phyloP scores from a whole-genome alignment of 2,797 vertebrate genomes.

The Lepidocolaptes lacrymiger region DNA sequence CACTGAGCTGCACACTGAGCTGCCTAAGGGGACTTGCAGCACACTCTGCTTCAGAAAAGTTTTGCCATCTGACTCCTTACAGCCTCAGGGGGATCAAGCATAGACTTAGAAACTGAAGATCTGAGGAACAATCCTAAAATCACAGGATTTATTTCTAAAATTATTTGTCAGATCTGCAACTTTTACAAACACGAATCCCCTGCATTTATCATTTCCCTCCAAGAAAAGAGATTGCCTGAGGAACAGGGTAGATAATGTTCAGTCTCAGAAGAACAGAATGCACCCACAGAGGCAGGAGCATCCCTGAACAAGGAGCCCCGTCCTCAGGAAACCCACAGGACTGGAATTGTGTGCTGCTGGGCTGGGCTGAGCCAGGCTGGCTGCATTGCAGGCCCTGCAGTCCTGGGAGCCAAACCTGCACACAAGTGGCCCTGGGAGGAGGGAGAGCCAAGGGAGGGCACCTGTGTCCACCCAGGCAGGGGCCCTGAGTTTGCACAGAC shows the following conservation, averaged over 20 bases:
- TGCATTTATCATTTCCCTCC: neutral
- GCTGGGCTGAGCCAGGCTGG: too few relatives aligned
- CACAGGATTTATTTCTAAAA: neutral
- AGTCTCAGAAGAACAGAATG: neutral
- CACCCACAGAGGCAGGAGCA: neutral
- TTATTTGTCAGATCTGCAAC: neutral
- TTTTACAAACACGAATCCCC: neutral
- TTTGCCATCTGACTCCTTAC: neutral
- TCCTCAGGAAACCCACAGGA: neutral
- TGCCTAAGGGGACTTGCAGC: neutral
- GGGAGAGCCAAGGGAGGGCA: neutral
- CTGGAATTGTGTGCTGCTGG: too few relatives aligned
- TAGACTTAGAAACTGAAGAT: neutral
- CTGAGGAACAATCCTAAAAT: neutral
- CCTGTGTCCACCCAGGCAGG: accelerated
- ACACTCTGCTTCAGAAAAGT: neutral
- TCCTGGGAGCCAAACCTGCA: accelerated
- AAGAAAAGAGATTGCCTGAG: neutral
- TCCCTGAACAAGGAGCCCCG: neutral
- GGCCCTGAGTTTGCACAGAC: accelerated
- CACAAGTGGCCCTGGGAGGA: neutral
- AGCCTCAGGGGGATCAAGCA: neutral
- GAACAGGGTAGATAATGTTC: accelerated
- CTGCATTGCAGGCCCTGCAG: too few relatives aligned
- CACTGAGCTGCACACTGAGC: neutral